Conservation (phyloP, 2,113 vertebrate genomes). For the Amphiprion ocellaris region DNA sequence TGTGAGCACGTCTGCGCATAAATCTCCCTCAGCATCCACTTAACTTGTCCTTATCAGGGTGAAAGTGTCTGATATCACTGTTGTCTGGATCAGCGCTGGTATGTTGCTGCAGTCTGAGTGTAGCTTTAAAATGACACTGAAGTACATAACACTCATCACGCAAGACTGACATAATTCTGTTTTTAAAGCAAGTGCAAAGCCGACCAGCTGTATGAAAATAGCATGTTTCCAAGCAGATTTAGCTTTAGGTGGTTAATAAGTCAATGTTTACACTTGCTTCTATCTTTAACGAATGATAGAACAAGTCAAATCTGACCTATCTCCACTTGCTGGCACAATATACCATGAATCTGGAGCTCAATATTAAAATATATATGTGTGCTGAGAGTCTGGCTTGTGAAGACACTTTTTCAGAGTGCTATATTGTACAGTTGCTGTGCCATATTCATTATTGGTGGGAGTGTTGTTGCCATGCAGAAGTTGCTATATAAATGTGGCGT, state of each 20-base stretch:
- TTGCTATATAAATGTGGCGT: constrained; percentile 53
- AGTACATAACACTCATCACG: not conserved
- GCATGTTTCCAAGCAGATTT: constrained; percentile 24
- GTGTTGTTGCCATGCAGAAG: constrained; percentile 59
- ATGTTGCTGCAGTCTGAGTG: constrained; percentile 32
- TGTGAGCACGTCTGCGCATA: constrained; percentile 17
- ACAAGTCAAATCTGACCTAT: not conserved
- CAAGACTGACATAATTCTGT: not conserved
- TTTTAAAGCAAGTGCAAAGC: constrained; percentile 3
- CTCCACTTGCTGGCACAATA: constrained; percentile 6
- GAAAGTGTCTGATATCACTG: constrained; percentile 8
- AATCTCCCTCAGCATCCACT: constrained; percentile 41
- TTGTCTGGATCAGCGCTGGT: constrained; percentile 19
- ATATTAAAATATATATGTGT: too few species aligned
- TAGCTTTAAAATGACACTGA: not conserved
- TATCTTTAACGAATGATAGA: not conserved
- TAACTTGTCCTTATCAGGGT: constrained; percentile 14
- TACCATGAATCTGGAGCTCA: not conserved
- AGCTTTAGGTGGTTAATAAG: constrained; percentile 3
- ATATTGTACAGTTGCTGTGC: constrained; percentile 30
- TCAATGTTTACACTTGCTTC: not conserved
- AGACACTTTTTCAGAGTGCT: constrained; percentile 20
- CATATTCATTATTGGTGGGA: constrained; percentile 15
- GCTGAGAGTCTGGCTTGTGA: not conserved
- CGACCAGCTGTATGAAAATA: constrained; percentile 24